Base-by-base conservation (phyloP, 2,797 vertebrate species). In the Brachymystax lenok region DNA sequence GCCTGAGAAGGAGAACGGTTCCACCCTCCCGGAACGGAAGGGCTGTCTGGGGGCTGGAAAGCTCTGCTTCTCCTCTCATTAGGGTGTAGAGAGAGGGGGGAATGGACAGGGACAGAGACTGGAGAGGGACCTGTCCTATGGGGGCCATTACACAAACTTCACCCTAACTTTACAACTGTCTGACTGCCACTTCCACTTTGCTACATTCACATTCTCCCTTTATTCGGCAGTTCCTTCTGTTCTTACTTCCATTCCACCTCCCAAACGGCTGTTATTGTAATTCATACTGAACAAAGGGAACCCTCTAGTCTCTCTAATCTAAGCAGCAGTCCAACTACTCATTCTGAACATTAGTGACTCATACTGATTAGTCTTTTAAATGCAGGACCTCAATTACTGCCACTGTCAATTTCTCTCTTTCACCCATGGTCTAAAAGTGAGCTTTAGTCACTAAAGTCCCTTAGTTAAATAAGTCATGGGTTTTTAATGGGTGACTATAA, bases 41-140 rank as follows among this genome's bases (percentile, higher is more conserved):
- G 79, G 59, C 2, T 72, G 27, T 14, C 74, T 73, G 21, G 50
- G 6, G 70, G 14, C 8, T 46, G 40, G 54, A 6, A 7, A 19
- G 54, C 17, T 19, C 64, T 78, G 75, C 54, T 77, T 69, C 56
- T 81, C 80, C 79, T 88, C 84, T 84, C 61, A 84, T 85, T 85
- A 69, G 35, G 5, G 6, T 24, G 14, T 69, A 59, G 74, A 46
- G 76, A 4, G 78, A 74, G 77, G 35, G 19, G 14, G 71, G n/a
- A 1, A 10, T 69, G 51, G 73, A 76, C 70, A 46, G 40, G 40
- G 40, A 46, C 40, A 46, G 40, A 13, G 40, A 46, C 40, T 46
- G 40, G 12, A 46, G 40, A 13, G 12, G 40, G 40, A 46, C 40
- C 10, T 77, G 40, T 71, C 73, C 69, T 71, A 27, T 30, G 27